Base-by-base conservation (phyloP, 2,888 invertebrate species). In the Hermaeophaga mercurialis region DNA sequence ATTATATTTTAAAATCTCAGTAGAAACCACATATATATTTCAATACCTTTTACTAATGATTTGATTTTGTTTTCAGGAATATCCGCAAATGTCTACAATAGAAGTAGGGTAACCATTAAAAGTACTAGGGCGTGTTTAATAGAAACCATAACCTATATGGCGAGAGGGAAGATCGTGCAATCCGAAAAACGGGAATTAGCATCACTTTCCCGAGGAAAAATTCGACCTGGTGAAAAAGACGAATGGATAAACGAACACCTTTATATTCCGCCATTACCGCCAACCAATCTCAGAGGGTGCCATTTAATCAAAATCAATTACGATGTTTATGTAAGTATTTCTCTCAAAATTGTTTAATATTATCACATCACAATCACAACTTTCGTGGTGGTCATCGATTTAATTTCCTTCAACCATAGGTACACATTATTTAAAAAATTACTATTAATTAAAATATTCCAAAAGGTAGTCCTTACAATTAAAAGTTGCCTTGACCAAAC, bases 231-330 rank as follows among this genome's bases (percentile, higher is more conserved):
- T 33, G 89, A 85, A 66, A 84, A 85, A 56, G 93, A 92, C 75
- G 87, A 87, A 76, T 95, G 94, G 92, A 85, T 88, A 60, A 90
- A 88, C 73, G 93, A 94, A 76, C 88, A 91, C 73, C 84, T 96
- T 53, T 91, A 93, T 77, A 93, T 96, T 63, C 96, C 96, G 58
- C 95, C 96, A 19, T 80, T 96, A 70, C 96, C 96, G 61, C 96
- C 96, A 28, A 96, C 96, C 59, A 94, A 94, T 81, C 83, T 96
- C 53, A 84, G 94, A 68, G 95, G 95, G 55, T 96, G 96, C 75
- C 94, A 94, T 78, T 85, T 96, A 69, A 96, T 96, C 71, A 88
- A 90, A 74, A 92, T 96, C 69, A 89, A 91, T 69, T 96, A 96
- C 74, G 94, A 95, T 76, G 91, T 95, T 50, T 94, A 90, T 76